A percentile compares a stretch with the other conserved stretches of the same genome.
Evolutionary conservation across 2,113 vertebrate genomes (phyloP).

Genomic region (Mesoclemmys tuberculata): DNA sequence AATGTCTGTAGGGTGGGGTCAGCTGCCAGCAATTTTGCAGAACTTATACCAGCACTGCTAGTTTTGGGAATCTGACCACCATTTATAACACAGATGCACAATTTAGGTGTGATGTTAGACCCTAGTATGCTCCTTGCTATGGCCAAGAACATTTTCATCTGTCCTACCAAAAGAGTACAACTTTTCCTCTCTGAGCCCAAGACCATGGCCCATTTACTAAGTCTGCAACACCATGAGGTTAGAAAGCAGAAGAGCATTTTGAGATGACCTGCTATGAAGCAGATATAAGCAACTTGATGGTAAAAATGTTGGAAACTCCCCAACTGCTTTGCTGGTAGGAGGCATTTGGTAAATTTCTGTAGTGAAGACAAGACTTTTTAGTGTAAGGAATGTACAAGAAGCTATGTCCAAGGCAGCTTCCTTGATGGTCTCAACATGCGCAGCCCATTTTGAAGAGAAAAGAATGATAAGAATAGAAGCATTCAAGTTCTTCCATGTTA

Average conservation of each 20-base stretch:
- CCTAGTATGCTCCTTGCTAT: neutral
- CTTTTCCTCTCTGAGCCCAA: neutral
- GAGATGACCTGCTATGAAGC: neutral
- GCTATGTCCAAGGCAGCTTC: neutral
- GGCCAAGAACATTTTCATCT: neutral
- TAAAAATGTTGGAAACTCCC: neutral
- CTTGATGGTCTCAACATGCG: neutral
- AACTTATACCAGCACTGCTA: neutral
- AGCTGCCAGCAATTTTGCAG: neutral
- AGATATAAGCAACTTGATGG: neutral
- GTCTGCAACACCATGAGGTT: neutral
- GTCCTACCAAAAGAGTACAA: neutral
- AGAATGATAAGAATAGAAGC: neutral
- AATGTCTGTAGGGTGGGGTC: neutral
- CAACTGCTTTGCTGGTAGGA: neutral
- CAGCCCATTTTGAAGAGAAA: neutral
- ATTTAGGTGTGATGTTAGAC: neutral
- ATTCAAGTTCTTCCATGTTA: neutral
- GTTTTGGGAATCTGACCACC: too few species aligned
- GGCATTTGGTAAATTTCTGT: neutral
- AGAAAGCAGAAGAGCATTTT: neutral
- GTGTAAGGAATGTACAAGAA: neutral
- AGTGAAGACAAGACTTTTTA: neutral
- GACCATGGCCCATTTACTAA: neutral
- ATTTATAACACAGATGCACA: neutral